Base-by-base conservation (phyloP, 2,113 vertebrate species). In the Machaerirhynchus nigripectus region DNA sequence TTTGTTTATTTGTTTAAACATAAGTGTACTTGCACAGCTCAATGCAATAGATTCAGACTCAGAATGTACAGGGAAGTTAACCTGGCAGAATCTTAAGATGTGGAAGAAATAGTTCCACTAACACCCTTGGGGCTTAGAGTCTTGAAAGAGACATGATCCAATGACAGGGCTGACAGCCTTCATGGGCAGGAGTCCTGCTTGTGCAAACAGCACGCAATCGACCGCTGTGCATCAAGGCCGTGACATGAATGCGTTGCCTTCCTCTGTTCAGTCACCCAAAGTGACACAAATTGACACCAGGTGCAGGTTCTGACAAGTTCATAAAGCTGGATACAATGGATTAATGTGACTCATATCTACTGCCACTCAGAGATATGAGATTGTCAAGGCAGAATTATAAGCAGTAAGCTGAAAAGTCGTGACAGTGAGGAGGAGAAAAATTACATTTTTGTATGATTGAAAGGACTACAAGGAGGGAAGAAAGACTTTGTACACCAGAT, bases 181-280 rank as follows among this genome's bases (percentile, higher is more conserved):
- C 27, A 17, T 0, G 1, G 55, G 22, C 21, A 53, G 27, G 56
- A 64, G 17, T 14, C 19, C 44, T 73, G 53, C 20, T 55, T 52
- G 44, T 39, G 31, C 37, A 47, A 90, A 60, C 1, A 4, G 23
- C 1, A 0, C 0, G 0, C 35, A 30, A 5, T 10, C 3, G 5
- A 47, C 40, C 1, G 1, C 21, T 31, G 27, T 21, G 76, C 53
- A 26, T 59, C 61, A 69, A 33, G 11, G 21, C 5, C 11, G 10
- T 35, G 69, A 47, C 23, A 12, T 4, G 42, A 56, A 61, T 33
- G 37, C 18, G 13, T 71, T 70, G 18, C 24, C 50, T 78, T 65
- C 35, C 5, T 30, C 44, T 31, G 13, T 4, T 35, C 55, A 44
- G 65, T 52, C 55, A 65, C 27, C 10, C 46, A 49, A 67, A 94